A percentile compares a stretch with the other conserved stretches of the same genome.
Evolutionary conservation across 2,113 vertebrate species (phyloP).

Genomic region (Pipa parva): DNA sequence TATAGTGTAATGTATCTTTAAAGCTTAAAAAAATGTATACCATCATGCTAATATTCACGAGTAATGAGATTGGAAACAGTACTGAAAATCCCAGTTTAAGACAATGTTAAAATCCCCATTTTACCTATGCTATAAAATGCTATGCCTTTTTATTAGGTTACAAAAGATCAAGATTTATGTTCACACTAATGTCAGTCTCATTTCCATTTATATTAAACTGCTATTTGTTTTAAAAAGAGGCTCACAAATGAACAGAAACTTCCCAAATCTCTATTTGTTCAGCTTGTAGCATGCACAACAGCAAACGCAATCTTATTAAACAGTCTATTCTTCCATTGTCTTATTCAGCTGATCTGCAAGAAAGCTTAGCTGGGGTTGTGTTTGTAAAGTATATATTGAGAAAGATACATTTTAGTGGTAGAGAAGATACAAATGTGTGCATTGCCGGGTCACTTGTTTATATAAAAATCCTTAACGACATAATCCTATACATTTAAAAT

Average conservation of each 20-base stretch:
- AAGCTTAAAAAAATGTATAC: too few species aligned
- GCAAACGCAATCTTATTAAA: slow-evolving; percentile 70
- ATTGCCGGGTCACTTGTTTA: too few species aligned
- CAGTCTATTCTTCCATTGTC: slow-evolving; percentile 59
- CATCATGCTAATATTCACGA: too few species aligned
- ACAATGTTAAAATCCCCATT: slow-evolving; percentile 44
- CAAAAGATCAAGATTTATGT: slow-evolving; percentile 73
- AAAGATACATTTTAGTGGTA: neutral
- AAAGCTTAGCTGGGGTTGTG: slow-evolving; percentile 24
- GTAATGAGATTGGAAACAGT: neutral
- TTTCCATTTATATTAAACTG: slow-evolving; percentile 81
- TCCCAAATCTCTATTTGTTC: slow-evolving; percentile 73
- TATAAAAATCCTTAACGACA: too few species aligned
- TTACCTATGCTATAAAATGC: slow-evolving; percentile 56
- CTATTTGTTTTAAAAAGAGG: slow-evolving; percentile 70
- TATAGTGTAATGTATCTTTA: too few species aligned
- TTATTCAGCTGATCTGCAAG: slow-evolving; percentile 58
- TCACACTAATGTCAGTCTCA: slow-evolving; percentile 62
- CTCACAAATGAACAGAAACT: slow-evolving; percentile 64
- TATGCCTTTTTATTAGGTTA: slow-evolving; percentile 67
- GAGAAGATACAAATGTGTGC: neutral
- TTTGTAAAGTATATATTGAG: slow-evolving; percentile 33
- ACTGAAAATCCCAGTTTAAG: slow-evolving; percentile 18
- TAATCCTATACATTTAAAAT: too few species aligned
- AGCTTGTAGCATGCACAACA: slow-evolving; percentile 69